Percentiles rank a stretch among this genome's conserved stretches.
phyloP scores from a whole-genome alignment of 2,888 invertebrate genomes.

The Acrocera orbiculus region DNA sequence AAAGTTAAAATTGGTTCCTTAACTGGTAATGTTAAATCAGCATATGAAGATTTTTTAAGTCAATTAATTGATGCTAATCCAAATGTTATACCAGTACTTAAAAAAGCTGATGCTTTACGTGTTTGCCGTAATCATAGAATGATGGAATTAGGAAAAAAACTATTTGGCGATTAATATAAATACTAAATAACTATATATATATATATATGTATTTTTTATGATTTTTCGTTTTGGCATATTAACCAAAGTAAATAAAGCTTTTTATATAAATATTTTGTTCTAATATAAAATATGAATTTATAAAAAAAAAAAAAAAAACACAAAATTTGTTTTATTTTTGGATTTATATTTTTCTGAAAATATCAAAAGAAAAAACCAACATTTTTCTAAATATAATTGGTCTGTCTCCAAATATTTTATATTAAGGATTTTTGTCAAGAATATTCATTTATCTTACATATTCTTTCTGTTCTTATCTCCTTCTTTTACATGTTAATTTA shows the following conservation, averaged over 20 bases:
- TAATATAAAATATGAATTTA: conserved; percentile 1
- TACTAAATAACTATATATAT: neutral
- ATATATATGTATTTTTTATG: neutral
- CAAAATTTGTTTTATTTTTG: conserved; percentile 1
- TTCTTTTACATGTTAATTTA: too few relatives aligned
- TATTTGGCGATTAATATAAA: conserved; percentile 57
- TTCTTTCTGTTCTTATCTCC: neutral
- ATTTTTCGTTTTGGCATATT: neutral
- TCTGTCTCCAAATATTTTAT: neutral
- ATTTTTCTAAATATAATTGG: neutral
- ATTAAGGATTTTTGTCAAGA: neutral
- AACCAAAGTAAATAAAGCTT: neutral
- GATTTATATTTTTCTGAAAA: neutral
- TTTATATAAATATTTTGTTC: neutral
- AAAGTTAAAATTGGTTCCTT: conserved; percentile 70
- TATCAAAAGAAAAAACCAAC: neutral
- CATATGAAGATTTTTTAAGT: conserved; percentile 77
- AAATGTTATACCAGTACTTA: conserved; percentile 54
- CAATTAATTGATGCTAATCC: conserved; percentile 67
- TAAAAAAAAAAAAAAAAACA: neutral
- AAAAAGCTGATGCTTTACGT: conserved; percentile 64
- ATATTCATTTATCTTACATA: neutral
- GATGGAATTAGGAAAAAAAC: conserved; percentile 75
- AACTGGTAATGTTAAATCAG: conserved; percentile 69
- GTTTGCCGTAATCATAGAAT: conserved; percentile 73